Evolutionary conservation across 2,113 vertebrate species (phyloP), one percentile per base, ranked within the genome.

Genomic region (Istiophorus platypterus): DNA sequence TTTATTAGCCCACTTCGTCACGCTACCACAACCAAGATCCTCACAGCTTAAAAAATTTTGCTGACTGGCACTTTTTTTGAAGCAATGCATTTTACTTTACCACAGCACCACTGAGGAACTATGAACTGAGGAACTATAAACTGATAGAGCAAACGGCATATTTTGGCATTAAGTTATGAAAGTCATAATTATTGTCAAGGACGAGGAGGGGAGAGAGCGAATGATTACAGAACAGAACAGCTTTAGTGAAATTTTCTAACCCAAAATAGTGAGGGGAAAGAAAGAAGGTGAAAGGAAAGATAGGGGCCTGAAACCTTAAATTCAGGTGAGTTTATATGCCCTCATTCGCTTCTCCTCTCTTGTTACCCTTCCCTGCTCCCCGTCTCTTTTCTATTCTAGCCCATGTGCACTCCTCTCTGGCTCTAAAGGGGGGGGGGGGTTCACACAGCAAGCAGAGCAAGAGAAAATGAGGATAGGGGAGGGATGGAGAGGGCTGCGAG

Each of bases 101-200:
- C 66, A 82, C 56, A 86, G 57, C 42, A 70, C 52, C 3, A 1
- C 58, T 62, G 63, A 24, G 62, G 5, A 26, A 52, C 74, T 77
- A 27, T 31, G n/a, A n/a, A n/a, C n/a, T 27, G 17, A 71, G 63
- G 58, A 64, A 78, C 47, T 13, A 59, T 74, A 24, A 77, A 73
- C 7, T 54, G 59, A 78, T 52, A 70, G 34, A 72, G 80, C 80
- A 86, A 84, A 88, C 81, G 81, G 80, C 80, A 85, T 15, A 72
- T 71, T 81, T 70, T 84, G 74, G 65, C 80, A 82, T 85, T 88
- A 82, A 80, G 72, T 34, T 69, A 76, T 86, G 49, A 71, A 85
- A 80, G 20, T 71, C 29, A 56, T 42, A 68, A 73, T 67, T 79
- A 71, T 22, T 66, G 61, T 27, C 22, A 27, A 20, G 17, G 18